Percentiles rank a stretch among this genome's conserved stretches.
phyloP scores from a whole-genome alignment of 2,888 invertebrate species.

The Scaptomyza polygonia region DNA sequence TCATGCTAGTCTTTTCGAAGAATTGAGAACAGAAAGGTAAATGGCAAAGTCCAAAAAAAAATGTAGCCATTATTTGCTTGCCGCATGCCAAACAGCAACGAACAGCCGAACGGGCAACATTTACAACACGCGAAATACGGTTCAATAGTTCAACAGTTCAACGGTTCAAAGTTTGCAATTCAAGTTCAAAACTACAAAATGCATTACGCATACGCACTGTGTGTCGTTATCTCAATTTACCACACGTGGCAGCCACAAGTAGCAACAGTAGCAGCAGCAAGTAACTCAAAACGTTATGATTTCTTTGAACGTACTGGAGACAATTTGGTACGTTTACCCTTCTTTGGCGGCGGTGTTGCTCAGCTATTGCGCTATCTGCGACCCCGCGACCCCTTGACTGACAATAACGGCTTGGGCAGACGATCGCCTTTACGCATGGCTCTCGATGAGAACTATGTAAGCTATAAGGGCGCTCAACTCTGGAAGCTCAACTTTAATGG shows the following conservation, averaged over 20 bases:
- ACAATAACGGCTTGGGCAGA: slow-evolving; percentile 40
- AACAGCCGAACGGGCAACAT: slow-evolving; percentile 47
- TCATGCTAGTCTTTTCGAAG: slow-evolving; percentile 17
- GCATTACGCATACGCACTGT: slow-evolving; percentile 45
- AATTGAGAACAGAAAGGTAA: slow-evolving; percentile 51
- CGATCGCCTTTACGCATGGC: slow-evolving; percentile 77
- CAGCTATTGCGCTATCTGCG: slow-evolving; percentile 72
- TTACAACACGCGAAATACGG: not conserved
- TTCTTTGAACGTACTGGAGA: slow-evolving; percentile 37
- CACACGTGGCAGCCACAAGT: slow-evolving; percentile 4
- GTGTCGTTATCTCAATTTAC: not conserved
- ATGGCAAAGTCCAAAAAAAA: slow-evolving; percentile 20
- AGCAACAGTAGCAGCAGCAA: not conserved
- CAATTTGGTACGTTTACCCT: slow-evolving; percentile 57
- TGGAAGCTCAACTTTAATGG: slow-evolving; percentile 79
- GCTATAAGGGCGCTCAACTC: slow-evolving; percentile 78
- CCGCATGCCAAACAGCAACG: slow-evolving; percentile 46
- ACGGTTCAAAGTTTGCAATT: not conserved
- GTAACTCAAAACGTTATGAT: slow-evolving; percentile 7
- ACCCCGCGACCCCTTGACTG: slow-evolving; percentile 47
- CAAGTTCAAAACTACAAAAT: slow-evolving; percentile 7
- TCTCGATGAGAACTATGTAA: slow-evolving; percentile 78
- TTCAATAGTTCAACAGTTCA: not conserved
- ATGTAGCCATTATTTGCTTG: slow-evolving; percentile 49
- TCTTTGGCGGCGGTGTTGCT: slow-evolving; percentile 76